These are phyloP conservation scores for Sebastes vulpes DNA, from an alignment of 2,797 vertebrate genomes.

Conservation along the genomic window DNA sequence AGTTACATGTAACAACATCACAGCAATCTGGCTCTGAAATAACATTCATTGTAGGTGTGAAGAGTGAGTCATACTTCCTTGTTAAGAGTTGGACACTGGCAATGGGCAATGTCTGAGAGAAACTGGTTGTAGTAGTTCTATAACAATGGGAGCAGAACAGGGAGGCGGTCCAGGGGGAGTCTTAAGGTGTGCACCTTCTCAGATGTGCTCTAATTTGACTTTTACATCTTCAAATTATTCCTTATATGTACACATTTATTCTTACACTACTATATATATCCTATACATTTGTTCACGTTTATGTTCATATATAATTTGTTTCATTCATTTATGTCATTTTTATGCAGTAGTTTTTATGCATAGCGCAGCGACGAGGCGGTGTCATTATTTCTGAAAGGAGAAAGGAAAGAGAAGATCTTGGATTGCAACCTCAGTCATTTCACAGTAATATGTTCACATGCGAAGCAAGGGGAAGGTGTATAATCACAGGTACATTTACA, in stretches of 20 bases:
- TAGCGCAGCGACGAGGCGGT: not conserved
- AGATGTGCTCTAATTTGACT: not conserved
- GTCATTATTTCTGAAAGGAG: not conserved
- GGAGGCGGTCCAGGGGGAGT: not conserved
- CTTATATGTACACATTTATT: not conserved
- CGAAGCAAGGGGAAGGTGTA: not conserved
- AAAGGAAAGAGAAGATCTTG: not conserved
- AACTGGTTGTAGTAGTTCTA: not conserved
- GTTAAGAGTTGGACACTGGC: constrained; percentile 5
- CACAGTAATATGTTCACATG: not conserved
- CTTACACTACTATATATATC: not conserved
- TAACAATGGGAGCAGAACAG: constrained; percentile 3
- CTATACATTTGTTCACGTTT: no score
- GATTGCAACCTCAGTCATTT: not conserved
- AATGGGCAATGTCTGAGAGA: constrained; percentile 1
- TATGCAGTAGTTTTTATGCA: not conserved
- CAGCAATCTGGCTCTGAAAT: not conserved
- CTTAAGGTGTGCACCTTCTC: not conserved
- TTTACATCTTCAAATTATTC: not conserved
- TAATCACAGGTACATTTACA: not conserved
- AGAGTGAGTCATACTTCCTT: constrained; percentile 18
- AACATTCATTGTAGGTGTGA: constrained; percentile 1
- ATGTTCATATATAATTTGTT: no score
- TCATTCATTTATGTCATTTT: not conserved
- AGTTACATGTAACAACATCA: not conserved